Evolutionary conservation across 2,888 invertebrate genomes (phyloP), one percentile per base, ranked within the genome.

Genomic region (Harpagoxenus sublaevis): DNA sequence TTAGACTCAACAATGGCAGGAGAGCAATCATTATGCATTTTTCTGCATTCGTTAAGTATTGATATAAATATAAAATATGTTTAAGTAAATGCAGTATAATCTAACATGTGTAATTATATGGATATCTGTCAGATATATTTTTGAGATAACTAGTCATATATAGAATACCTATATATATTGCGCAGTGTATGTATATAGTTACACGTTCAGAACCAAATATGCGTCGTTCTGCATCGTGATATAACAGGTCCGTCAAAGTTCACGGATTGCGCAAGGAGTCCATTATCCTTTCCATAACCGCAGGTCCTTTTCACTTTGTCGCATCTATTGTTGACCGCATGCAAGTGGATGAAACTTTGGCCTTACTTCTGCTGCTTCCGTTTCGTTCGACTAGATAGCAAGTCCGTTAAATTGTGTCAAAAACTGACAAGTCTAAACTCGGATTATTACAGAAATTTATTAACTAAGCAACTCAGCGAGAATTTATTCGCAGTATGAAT

Each of bases 311-410:
- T 60, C 71, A 71, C 71, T 81, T 71, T 81, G 71, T 71, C 71
- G 60, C 71, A 35, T 71, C 71, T 39, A 81, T 81, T 71, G 79
- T 81, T 81, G 79, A 81, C 71, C 71, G 71, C 71, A 71, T 51
- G 71, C 60, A 81, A 81, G 71, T 81, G 79, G 70, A 48, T 10
- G 71, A 62, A 81, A 81, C 79, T 81, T 81, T 23, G 18, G 28
- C 48, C 79, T 48, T 18, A 39, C 51, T 42, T 18, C 28, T n/a
- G 57, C 48, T 45, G 53, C 35, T 68, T 57, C 78, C 57, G 68
- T 81, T 62, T 71, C n/a, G 57, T 39, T 28, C 48, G 70, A n/a
- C 68, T 68, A 23, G 18, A 18, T 12, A 42, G 42, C 66, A 42
- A 42, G 31, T 15, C 12, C 18, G 23, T 70, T 48, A 45, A 45